Conservation (phyloP, 2,797 vertebrate genomes). For the Chiloscyllium punctatum region DNA sequence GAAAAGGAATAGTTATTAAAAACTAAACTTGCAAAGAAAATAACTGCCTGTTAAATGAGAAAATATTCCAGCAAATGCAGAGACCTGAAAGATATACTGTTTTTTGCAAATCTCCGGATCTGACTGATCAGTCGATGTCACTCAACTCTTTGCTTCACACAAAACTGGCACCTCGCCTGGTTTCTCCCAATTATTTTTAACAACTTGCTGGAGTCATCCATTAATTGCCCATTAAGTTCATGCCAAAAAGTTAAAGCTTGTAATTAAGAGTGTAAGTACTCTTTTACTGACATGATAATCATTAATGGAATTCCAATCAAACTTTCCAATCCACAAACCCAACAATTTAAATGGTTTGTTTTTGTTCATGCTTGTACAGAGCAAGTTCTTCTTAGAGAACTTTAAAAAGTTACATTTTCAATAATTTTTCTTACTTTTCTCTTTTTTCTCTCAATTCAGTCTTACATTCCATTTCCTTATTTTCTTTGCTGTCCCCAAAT, state of each 20-base stretch:
- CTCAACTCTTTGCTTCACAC: neutral
- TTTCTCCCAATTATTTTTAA: neutral
- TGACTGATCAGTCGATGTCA: neutral
- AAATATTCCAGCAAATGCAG: neutral
- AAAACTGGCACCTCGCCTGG: neutral
- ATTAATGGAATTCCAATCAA: neutral
- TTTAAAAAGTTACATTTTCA: neutral
- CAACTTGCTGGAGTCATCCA: neutral
- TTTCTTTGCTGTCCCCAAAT: no score
- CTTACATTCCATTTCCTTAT: neutral
- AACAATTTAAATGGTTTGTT: neutral
- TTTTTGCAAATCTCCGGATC: neutral
- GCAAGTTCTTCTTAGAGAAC: neutral
- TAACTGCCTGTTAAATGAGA: neutral
- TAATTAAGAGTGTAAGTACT: neutral
- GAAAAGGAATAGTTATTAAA: neutral
- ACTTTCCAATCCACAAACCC: neutral
- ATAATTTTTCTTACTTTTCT: neutral
- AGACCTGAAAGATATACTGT: neutral
- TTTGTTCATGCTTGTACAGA: neutral
- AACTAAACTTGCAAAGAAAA: neutral
- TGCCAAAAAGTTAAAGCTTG: neutral
- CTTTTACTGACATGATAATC: neutral
- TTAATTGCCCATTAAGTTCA: neutral
- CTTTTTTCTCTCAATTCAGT: neutral